Evolutionary conservation across 1,140 invertebrate species (phyloP).

Genomic region (Drosophila dunni): DNA sequence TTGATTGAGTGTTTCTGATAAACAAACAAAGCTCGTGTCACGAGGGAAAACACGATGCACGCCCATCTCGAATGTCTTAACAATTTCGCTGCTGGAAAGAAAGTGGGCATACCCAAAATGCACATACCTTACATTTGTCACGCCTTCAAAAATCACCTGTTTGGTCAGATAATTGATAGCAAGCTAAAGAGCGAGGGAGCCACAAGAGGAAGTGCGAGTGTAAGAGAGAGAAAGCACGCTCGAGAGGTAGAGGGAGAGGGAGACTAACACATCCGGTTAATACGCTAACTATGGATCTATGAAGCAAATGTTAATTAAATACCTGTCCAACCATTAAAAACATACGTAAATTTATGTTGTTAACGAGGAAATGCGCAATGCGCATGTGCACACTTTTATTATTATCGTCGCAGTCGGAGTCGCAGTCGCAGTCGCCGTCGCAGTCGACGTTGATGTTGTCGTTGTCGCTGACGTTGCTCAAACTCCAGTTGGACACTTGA

Average conservation of each 20-base stretch:
- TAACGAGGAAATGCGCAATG: constrained; percentile 78
- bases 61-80: constrained; percentile 13
- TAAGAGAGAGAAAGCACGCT: not conserved
- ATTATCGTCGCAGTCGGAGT: constrained; percentile 65
- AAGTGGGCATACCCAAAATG: constrained; percentile 13
- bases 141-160: constrained; percentile 33
- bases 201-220: not conserved
- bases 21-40: not conserved
- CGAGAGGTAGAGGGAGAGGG: constrained; percentile 7
- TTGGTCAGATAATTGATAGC: constrained; percentile 13
- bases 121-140: constrained; percentile 21
- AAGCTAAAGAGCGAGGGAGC: not conserved
- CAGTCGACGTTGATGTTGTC: constrained; percentile 18
- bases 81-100: constrained; percentile 27
- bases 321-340: constrained; percentile 79
- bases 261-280: constrained; percentile 63
- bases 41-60: not conserved
- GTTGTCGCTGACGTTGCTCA: constrained; percentile 50
- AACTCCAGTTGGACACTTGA: constrained; percentile 61
- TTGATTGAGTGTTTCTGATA: no score
- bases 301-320: constrained; percentile 79
- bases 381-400: constrained; percentile 79
- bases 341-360: constrained; percentile 82
- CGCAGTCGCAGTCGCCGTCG: constrained; percentile 23
- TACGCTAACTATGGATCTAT: constrained; percentile 12